Percentiles rank a stretch among this genome's conserved stretches.
These are phyloP conservation scores for Sphaerodactylus townsendi DNA, from an alignment of 2,113 vertebrate species.

Conservation along the genomic window DNA sequence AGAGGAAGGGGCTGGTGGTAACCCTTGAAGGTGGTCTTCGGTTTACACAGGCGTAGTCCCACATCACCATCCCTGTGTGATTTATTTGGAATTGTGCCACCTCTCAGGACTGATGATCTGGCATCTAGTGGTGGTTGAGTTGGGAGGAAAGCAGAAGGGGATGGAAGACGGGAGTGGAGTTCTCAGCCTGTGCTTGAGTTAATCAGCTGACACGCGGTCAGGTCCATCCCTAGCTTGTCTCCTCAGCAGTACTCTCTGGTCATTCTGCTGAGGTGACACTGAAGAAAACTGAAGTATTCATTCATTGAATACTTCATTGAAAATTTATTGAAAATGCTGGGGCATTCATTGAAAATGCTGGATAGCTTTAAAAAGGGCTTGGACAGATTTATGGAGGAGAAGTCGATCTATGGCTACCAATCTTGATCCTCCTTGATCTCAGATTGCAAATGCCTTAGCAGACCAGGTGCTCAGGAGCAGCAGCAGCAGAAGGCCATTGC, in stretches of 20 bases:
- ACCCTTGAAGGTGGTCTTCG: not conserved
- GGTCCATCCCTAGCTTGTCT: not conserved
- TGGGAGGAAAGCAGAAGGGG: not conserved
- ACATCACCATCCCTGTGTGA: not conserved
- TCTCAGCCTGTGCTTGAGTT: not conserved
- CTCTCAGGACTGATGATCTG: not conserved
- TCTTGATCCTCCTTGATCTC: no score
- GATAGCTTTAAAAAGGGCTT: no score
- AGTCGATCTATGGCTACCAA: no score
- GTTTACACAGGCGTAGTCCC: not conserved
- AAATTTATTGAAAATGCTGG: no score
- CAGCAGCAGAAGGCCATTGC: no score
- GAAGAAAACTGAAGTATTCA: not conserved
- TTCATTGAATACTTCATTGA: no score
- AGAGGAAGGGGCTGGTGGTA: not conserved
- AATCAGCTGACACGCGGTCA: not conserved
- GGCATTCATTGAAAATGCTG: no score
- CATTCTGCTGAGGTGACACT: not conserved
- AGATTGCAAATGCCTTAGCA: no score
- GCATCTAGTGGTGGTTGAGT: not conserved
- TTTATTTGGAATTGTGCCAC: not conserved
- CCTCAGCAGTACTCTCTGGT: not conserved
- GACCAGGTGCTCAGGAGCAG: no score
- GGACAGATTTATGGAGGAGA: no score
- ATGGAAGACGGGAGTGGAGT: no score